Conservation (phyloP, 2,797 vertebrate species). For the Takifugu rubripes region DNA sequence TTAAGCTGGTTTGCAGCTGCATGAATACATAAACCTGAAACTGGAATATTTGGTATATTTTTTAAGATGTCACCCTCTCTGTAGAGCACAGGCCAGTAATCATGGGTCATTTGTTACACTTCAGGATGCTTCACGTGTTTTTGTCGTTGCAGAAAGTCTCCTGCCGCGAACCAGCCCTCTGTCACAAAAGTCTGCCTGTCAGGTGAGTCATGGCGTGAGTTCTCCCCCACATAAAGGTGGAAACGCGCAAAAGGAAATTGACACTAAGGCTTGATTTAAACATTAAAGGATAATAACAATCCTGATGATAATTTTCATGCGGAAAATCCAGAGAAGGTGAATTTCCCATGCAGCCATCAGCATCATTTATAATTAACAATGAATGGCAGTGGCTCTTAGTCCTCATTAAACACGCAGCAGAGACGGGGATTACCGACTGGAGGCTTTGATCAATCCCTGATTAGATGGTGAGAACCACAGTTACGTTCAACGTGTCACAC, state of each 20-base stretch:
- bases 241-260: no score
- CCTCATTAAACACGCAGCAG: no score
- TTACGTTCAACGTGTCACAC: conserved; percentile 7
- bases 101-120: conserved; percentile 8
- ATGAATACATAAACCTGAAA: no score
- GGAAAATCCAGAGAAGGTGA: background rate
- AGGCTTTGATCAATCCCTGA: background rate
- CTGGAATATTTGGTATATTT: no score
- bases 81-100: conserved; percentile 10
- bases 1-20: no score
- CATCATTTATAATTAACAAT: background rate
- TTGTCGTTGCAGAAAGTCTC: conserved; percentile 83
- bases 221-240: background rate
- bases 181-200: conserved; percentile 85
- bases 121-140: conserved; percentile 13
- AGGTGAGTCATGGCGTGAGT: conserved; percentile 74
- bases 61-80: background rate
- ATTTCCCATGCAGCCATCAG: background rate
- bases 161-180: conserved; percentile 83
- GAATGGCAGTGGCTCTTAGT: no score
- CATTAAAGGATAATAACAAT: no score
- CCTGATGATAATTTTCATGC: background rate
- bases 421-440: background rate
- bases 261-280: no score
- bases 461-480: conserved; percentile 5